Percentiles rank a stretch among this genome's conserved stretches.
Evolutionary conservation across 2,888 invertebrate genomes (phyloP).

Genomic region (Athetis lepigone): DNA sequence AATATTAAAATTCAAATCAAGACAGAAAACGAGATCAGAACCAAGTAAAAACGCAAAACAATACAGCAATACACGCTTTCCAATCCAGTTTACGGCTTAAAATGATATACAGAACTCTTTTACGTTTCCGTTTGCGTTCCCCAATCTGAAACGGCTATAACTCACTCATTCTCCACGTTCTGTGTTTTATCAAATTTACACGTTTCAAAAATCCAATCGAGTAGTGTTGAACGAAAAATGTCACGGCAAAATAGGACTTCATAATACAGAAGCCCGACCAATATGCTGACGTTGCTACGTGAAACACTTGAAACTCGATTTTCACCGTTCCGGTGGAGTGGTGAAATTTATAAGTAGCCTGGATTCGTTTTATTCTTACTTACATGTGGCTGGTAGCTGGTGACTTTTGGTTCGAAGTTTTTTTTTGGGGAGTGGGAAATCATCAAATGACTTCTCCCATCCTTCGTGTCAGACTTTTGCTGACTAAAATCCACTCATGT

Average conservation of each 20-base stretch:
- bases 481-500: too few relatives aligned
- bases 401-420: conserved; percentile 4
- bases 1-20: conserved; percentile 33
- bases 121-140: conserved; percentile 53
- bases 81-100: conserved; percentile 56
- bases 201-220: conserved; percentile 88
- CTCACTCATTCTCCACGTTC: conserved; percentile 73
- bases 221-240: conserved; percentile 86
- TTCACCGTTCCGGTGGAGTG: conserved; percentile 79
- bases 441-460: too few relatives aligned
- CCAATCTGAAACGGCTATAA: conserved; percentile 66
- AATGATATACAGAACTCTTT: conserved; percentile 58
- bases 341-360: conserved; percentile 75
- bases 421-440: too few relatives aligned
- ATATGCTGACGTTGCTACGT: conserved; percentile 84
- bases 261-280: conserved; percentile 83
- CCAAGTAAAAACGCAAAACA: conserved; percentile 31
- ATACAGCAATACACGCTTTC: conserved; percentile 29
- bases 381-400: conserved; percentile 46
- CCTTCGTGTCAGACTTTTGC: too few relatives aligned
- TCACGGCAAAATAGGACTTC: conserved; percentile 87
- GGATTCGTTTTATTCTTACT: conserved; percentile 50
- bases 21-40: conserved; percentile 16
- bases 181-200: conserved; percentile 87
- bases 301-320: conserved; percentile 84